Base-by-base conservation (phyloP, 2,888 invertebrate species). In the Ecliptopera silaceata region DNA sequence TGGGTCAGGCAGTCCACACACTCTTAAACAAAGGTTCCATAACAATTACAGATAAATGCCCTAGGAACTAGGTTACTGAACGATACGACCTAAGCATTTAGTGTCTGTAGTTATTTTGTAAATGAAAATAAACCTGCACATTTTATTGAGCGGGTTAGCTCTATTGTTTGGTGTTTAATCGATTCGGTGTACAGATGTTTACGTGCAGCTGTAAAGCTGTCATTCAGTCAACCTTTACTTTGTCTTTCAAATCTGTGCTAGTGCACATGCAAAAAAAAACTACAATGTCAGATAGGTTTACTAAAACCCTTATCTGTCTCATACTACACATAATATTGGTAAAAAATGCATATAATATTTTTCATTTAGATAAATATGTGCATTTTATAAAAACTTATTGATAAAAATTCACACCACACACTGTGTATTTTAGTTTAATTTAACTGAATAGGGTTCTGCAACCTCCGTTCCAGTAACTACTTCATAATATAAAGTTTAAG, bases 1-100 rank as follows among this genome's bases (percentile, higher is more conserved):
- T 81, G 67, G 82, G 81, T 79, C 79, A 83, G 62, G 71, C 70
- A 72, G 56, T 63, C 63, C 61, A 69, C 50, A 58, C 60, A 45
- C 56, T 55, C 54, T 42, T 48, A 39, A 65, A 52, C 51, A 61
- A 59, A 52, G 54, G 38, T 47, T 56, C 53, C 39, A 20, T 32
- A 47, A 34, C 34, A 41, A 53, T 48, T 58, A 41, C 29, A 1
- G 43, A 20, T 53, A 58, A 58, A 53, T 48, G 45, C 49, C 36
- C 13, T n/a, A 49, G 53, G 26, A 58, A 49, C 46, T 59, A 55
- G 59, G 59, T 59, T 55, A 59, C 41, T 31, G 13, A 44, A 46
- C 46, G 39, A 41, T 49, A 42, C 49, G 55, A 59, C 42, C 53
- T 49, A 45, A 41, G 26, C 46, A 42, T 45, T 50, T 54, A 54